These are phyloP conservation scores for Neodon shergylaensis DNA, from an alignment of 2,113 vertebrate genomes.

Conservation along the genomic window DNA sequence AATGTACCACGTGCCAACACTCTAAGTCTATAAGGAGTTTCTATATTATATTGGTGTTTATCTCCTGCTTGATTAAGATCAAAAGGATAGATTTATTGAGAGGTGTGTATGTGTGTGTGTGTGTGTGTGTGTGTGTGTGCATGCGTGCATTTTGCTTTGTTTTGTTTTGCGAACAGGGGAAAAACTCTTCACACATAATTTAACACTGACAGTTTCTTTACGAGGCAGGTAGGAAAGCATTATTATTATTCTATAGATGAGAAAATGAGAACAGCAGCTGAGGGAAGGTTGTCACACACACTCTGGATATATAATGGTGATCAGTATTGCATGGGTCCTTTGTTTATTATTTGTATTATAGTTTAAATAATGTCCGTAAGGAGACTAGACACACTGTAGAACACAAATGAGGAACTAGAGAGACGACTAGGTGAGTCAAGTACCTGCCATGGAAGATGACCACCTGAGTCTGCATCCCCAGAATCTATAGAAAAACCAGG, in stretches of 20 bases:
- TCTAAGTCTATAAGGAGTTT: slow-evolving; percentile 4
- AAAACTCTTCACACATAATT: not conserved
- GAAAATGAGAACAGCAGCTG: not conserved
- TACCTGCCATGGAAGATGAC: not conserved
- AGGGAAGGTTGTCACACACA: not conserved
- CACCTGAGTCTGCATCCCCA: not conserved
- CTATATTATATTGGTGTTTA: not conserved
- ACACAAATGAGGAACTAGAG: not conserved
- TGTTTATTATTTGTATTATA: not conserved
- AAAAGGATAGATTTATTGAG: not conserved
- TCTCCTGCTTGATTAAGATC: not conserved
- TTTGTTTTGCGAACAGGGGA: not conserved
- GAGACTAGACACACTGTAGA: not conserved
- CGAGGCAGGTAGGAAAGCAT: not conserved
- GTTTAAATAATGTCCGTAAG: not conserved
- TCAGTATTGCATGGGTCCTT: not conserved
- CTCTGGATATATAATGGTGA: not conserved
- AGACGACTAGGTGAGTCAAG: no score
- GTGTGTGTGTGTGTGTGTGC: no score
- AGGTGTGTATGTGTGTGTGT: not conserved
- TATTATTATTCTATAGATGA: slow-evolving; percentile 7
- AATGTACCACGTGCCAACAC: not conserved
- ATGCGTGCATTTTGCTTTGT: no score
- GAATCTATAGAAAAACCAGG: no score
- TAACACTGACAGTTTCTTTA: not conserved